These are phyloP conservation scores for Progne subis DNA, from an alignment of 2,113 vertebrate species.

Conservation along the genomic window DNA sequence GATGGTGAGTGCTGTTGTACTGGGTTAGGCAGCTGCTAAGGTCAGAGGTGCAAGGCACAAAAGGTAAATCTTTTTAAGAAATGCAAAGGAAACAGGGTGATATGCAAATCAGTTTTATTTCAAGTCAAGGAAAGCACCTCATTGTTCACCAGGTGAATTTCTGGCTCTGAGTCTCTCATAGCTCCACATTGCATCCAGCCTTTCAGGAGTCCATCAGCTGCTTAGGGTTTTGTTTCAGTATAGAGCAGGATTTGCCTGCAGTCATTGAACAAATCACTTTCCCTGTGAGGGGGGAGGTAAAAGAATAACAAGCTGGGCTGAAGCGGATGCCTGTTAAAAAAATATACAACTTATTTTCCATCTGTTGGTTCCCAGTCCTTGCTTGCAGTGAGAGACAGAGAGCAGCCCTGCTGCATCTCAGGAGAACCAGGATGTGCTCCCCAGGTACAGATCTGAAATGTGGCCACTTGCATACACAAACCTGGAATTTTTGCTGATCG, in stretches of 20 bases:
- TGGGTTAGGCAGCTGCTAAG: not conserved
- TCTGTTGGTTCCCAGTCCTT: not conserved
- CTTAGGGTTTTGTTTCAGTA: not conserved
- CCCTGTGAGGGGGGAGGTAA: not conserved
- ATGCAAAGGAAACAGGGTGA: not conserved
- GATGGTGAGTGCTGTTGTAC: not conserved
- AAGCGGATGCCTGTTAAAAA: not conserved
- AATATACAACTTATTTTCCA: slow-evolving; percentile 17
- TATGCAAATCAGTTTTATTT: not conserved
- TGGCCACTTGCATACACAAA: not conserved
- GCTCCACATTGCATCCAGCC: not conserved
- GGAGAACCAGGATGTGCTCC: not conserved
- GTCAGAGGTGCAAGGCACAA: not conserved
- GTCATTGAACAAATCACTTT: not conserved
- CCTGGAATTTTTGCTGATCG: not conserved
- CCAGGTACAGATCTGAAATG: not conserved
- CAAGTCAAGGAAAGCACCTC: not conserved
- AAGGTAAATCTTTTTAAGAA: not conserved
- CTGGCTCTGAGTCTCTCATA: not conserved
- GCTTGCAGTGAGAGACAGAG: not conserved
- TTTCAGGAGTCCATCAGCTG: not conserved
- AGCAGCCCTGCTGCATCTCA: not conserved
- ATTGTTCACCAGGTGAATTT: not conserved
- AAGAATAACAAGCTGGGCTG: not conserved
- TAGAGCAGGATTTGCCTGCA: not conserved